Conservation (phyloP, 2,888 invertebrate species). For the Laothoe populi region DNA sequence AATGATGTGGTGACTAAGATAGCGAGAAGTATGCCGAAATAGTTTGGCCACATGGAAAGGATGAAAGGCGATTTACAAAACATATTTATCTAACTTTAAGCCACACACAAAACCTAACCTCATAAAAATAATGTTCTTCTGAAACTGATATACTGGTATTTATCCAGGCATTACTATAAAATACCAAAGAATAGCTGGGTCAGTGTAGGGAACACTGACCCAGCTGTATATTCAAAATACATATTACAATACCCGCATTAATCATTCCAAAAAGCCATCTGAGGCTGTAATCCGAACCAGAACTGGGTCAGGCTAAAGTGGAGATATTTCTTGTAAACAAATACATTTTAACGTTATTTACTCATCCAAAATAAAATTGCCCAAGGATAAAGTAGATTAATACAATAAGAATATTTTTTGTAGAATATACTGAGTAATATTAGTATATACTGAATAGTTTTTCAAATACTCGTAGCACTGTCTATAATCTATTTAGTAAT, state of each 20-base stretch:
- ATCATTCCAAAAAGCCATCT: constrained; percentile 21
- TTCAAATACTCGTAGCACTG: no score
- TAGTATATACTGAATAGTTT: no score
- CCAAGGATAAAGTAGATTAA: not conserved
- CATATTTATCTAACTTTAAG: no score
- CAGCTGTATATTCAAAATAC: not conserved
- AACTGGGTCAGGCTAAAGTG: constrained; percentile 22
- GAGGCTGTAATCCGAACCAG: constrained; percentile 15
- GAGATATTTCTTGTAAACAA: constrained; percentile 14
- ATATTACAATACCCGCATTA: constrained; percentile 21
- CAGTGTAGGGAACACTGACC: no score
- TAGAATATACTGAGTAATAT: no score
- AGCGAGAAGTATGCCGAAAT: no score
- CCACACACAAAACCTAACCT: no score
- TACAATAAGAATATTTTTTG: no score
- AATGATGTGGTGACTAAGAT: no score
- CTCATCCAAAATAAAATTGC: not conserved
- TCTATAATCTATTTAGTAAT: no score
- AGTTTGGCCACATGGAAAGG: no score
- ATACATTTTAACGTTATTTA: constrained; percentile 3
- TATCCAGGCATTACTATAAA: not conserved
- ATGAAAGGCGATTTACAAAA: no score
- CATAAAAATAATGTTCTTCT: not conserved
- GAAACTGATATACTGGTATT: not conserved
- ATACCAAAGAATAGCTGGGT: not conserved